Percentiles rank a stretch among this genome's conserved stretches.
These are phyloP conservation scores for Anguilla obscura DNA, from an alignment of 2,797 vertebrate species.

Conservation along the genomic window DNA sequence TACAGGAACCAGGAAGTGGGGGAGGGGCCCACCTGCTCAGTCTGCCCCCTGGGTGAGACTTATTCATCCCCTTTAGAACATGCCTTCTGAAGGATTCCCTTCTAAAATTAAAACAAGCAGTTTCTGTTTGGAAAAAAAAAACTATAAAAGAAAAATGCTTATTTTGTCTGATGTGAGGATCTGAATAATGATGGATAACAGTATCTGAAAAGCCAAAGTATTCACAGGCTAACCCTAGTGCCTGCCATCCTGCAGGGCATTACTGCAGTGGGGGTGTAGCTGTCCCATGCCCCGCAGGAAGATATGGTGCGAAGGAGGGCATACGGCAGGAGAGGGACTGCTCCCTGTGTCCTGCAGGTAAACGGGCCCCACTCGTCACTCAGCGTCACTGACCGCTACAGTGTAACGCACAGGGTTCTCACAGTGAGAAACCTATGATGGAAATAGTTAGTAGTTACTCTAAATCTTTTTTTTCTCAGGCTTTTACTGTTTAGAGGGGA, in stretches of 20 bases:
- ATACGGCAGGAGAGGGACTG: constrained; percentile 66
- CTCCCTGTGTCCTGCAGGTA: constrained; percentile 77
- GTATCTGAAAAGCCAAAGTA: background rate
- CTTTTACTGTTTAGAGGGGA: constrained; percentile 83
- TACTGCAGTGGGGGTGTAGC: constrained; percentile 70
- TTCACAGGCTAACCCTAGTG: background rate
- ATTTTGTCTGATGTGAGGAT: background rate
- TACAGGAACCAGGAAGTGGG: constrained; percentile 52
- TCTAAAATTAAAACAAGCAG: background rate
- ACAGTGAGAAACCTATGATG: background rate
- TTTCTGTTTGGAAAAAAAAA: background rate
- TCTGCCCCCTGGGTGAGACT: constrained; percentile 70
- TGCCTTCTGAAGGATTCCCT: background rate
- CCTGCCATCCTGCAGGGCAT: constrained; percentile 64
- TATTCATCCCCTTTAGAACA: background rate
- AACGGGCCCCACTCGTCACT: background rate
- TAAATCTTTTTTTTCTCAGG: constrained; percentile 60
- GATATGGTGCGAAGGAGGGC: constrained; percentile 70
- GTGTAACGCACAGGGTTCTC: background rate
- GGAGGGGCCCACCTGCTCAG: constrained; percentile 59
- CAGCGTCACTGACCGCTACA: background rate
- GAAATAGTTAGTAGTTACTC: background rate
- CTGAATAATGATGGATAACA: background rate
- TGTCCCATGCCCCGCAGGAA: constrained; percentile 73
- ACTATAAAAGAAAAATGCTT: background rate